A percentile compares a stretch with the other conserved stretches of the same genome.
phyloP scores from a whole-genome alignment of 2,888 invertebrate genomes.

The Plagodis dolabraria region DNA sequence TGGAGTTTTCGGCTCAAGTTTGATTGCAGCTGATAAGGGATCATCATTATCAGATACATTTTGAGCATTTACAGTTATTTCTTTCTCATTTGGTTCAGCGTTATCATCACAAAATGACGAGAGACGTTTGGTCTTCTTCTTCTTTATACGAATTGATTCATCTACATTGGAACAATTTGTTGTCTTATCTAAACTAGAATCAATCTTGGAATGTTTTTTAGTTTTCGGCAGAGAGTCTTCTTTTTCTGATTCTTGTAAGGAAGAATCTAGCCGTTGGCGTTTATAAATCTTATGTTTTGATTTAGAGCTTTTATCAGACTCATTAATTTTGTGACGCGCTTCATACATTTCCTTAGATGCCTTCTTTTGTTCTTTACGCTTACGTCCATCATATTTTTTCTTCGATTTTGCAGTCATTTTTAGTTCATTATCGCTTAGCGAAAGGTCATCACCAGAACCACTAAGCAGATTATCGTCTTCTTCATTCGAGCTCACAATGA shows the following conservation, averaged over 20 bases:
- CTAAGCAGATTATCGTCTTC: slow-evolving; percentile 73
- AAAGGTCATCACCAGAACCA: slow-evolving; percentile 75
- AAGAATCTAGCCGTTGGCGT: slow-evolving; percentile 54
- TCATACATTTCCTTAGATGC: slow-evolving; percentile 78
- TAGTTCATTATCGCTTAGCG: slow-evolving; percentile 74
- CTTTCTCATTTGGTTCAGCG: slow-evolving; percentile 56
- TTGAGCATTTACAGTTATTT: slow-evolving; percentile 60
- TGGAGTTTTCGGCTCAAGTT: slow-evolving; percentile 68
- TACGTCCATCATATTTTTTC: slow-evolving; percentile 71
- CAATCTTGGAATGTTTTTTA: slow-evolving; percentile 60
- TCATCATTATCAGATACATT: slow-evolving; percentile 48
- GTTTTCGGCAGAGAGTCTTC: slow-evolving; percentile 50
- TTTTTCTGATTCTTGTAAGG: slow-evolving; percentile 57
- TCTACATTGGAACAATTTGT: slow-evolving; percentile 36
- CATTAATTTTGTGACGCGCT: slow-evolving; percentile 64
- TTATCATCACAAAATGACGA: slow-evolving; percentile 53
- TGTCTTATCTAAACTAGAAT: slow-evolving; percentile 60
- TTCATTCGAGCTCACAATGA: slow-evolving; percentile 80
- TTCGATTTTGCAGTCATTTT: slow-evolving; percentile 73
- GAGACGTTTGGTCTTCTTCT: slow-evolving; percentile 49
- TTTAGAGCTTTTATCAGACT: slow-evolving; percentile 43
- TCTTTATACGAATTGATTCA: slow-evolving; percentile 40
- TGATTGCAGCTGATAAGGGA: slow-evolving; percentile 59
- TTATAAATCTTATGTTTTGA: slow-evolving; percentile 49
- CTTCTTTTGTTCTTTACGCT: slow-evolving; percentile 71